Evolutionary conservation across 2,888 invertebrate genomes (phyloP), one percentile per base, ranked within the genome.

Genomic region (Phyllotreta cruciferae): DNA sequence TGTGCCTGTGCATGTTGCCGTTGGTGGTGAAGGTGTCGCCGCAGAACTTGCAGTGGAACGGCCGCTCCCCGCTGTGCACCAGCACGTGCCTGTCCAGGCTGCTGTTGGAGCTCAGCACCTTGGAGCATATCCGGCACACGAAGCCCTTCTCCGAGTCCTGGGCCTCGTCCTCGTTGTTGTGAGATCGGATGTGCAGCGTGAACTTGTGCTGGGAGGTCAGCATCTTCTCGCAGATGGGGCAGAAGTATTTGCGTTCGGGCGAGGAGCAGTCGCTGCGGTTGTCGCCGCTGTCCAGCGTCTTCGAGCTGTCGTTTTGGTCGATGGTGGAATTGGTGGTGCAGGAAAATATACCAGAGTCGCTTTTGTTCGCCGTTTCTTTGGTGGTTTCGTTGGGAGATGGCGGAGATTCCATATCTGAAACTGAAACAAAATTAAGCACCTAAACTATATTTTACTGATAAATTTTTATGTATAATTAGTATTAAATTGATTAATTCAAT

Each of bases 1-100:
- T 87, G 79, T 93, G 93, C 41, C 92, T 83, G 77, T 92, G 92
- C 92, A 93, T 92, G 80, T 92, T 93, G 34, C 92, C 92, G 78
- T 92, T 93, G 9, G 92, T 92, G 38, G 92, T 92, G 80, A 93
- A 93, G 42, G 91, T 88, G 80, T 91, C 88, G 60, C 88, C 87
- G 80, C 93, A 93, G 72, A 88, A 85, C 74, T 87, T 87, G 79
- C 93, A 93, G 74, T 88, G 87, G 80, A 92, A 93, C 1, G 92
- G 92, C 7, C 92, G 84, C 75, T 92, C 92, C 10, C 91, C 91
- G 41, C 90, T 90, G 78, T 93, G 93, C 2, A 91, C 90, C 61
- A 92, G 81, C 73, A 91, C 89, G 81, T 93, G 93, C 35, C 92
- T 84, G 77, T 93, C 92, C 71, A 92, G 81, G 49, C 91, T 92